A percentile compares a stretch with the other conserved stretches of the same genome.
phyloP scores from a whole-genome alignment of 1,140 invertebrate species.

The Listronotus oregonensis region DNA sequence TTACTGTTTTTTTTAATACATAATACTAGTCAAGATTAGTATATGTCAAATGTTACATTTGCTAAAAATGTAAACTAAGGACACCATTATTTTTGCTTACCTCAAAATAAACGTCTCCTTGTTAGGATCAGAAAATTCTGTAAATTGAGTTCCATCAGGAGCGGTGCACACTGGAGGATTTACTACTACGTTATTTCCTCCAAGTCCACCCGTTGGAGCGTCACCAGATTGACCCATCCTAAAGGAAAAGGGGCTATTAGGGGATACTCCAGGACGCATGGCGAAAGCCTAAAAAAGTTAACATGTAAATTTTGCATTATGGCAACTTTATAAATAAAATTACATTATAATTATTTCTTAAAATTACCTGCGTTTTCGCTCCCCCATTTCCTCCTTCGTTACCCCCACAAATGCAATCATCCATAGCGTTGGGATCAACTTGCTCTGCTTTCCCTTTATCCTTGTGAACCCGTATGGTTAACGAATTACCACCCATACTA shows the following conservation, averaged over 20 bases:
- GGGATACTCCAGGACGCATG: constrained; percentile 41
- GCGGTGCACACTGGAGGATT: constrained; percentile 47
- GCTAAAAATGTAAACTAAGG: too few relatives aligned
- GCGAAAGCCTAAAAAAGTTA: constrained; percentile 11
- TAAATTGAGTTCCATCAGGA: constrained; percentile 48
- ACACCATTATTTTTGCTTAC: background rate
- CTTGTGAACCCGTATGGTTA: constrained; percentile 55
- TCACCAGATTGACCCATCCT: constrained; percentile 45
- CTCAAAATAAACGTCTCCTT: constrained; percentile 54
- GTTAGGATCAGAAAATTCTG: constrained; percentile 53
- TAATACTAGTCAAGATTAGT: too few relatives aligned
- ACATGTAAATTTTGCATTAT: too few relatives aligned
- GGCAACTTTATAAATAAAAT: too few relatives aligned
- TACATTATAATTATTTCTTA: too few relatives aligned
- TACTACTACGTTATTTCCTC: constrained; percentile 44
- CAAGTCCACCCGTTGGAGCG: background rate
- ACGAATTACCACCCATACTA: constrained; percentile 53
- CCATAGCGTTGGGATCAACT: constrained; percentile 26
- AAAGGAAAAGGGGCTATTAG: constrained; percentile 47
- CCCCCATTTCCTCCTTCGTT: background rate
- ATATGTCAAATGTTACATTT: too few relatives aligned
- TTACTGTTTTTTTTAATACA: too few relatives aligned
- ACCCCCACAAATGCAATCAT: constrained; percentile 20
- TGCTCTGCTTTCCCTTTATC: constrained; percentile 49
- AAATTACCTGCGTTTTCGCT: too few relatives aligned